These are phyloP conservation scores for Pseudomyrmex dendroicus DNA, from an alignment of 1,140 invertebrate species.

Conservation along the genomic window DNA sequence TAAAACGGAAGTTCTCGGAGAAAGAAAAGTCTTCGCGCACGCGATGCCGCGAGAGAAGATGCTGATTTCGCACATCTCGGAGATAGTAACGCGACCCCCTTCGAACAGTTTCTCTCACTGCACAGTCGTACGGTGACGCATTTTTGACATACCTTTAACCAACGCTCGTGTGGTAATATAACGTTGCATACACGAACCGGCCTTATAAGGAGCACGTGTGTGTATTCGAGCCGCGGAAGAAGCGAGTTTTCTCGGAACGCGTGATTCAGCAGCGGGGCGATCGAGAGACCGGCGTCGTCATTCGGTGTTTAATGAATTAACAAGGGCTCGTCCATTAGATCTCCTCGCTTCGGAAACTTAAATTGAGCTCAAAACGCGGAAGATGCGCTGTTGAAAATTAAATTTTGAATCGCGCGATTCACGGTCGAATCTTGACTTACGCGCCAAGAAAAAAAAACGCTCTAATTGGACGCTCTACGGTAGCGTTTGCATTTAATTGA, in stretches of 20 bases:
- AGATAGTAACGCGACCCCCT: slow-evolving; percentile 12
- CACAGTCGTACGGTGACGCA: not conserved
- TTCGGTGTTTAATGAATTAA: slow-evolving; percentile 59
- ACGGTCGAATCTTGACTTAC: not conserved
- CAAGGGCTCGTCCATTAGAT: slow-evolving; percentile 57
- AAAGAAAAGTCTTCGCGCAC: not conserved
- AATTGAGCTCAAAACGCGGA: slow-evolving; percentile 33
- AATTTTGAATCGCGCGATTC: slow-evolving; percentile 5
- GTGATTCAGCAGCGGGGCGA: slow-evolving; percentile 44
- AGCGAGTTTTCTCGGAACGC: slow-evolving; percentile 54
- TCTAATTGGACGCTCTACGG: not conserved
- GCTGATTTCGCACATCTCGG: slow-evolving; percentile 2
- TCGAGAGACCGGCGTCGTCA: slow-evolving; percentile 24
- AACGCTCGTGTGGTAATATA: not conserved
- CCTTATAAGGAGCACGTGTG: slow-evolving; percentile 46
- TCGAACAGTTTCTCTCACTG: not conserved
- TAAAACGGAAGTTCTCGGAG: too few species aligned
- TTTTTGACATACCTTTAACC: slow-evolving; percentile 40
- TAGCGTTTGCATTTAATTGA: too few species aligned
- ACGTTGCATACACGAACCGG: not conserved
- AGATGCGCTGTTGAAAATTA: slow-evolving; percentile 14
- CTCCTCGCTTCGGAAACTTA: slow-evolving; percentile 18
- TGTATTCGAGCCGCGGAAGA: slow-evolving; percentile 13
- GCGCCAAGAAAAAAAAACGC: not conserved
- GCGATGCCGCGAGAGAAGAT: slow-evolving; percentile 12